Conservation (phyloP, 2,113 vertebrate species). For the Aramus guarauna region DNA sequence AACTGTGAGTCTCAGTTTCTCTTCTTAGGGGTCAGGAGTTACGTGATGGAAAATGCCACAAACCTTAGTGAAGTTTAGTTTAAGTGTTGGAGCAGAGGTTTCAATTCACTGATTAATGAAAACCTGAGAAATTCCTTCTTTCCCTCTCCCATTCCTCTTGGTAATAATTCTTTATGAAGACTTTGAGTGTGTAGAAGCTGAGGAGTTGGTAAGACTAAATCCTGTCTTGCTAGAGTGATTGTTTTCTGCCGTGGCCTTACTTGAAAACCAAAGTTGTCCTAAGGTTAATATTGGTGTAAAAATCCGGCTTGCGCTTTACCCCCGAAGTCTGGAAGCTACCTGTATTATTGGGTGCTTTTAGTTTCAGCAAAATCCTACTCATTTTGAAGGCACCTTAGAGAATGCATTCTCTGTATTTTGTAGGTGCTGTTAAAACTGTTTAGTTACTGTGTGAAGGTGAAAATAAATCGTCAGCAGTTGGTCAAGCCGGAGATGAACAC, state of each 20-base stretch:
- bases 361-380: neutral
- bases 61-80: neutral
- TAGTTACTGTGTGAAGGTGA: constrained; percentile 97
- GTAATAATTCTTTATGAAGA: neutral
- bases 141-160: neutral
- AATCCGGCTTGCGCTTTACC: neutral
- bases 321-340: neutral
- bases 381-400: neutral
- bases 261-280: neutral
- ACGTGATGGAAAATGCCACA: fast-evolving
- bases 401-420: neutral
- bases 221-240: neutral
- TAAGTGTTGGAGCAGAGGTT: neutral
- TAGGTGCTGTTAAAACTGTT: constrained; percentile 96
- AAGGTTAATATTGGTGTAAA: neutral
- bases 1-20: constrained; percentile 79
- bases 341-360: neutral
- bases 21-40: neutral
- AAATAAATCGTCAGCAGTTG: constrained; percentile 94
- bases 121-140: neutral
- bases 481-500: constrained; percentile 99
- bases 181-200: neutral
- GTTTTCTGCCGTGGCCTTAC: neutral
- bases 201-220: neutral
- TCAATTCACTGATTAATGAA: neutral